These are phyloP conservation scores for Lochmaea capreae DNA, from an alignment of 2,888 invertebrate genomes.

Conservation along the genomic window DNA sequence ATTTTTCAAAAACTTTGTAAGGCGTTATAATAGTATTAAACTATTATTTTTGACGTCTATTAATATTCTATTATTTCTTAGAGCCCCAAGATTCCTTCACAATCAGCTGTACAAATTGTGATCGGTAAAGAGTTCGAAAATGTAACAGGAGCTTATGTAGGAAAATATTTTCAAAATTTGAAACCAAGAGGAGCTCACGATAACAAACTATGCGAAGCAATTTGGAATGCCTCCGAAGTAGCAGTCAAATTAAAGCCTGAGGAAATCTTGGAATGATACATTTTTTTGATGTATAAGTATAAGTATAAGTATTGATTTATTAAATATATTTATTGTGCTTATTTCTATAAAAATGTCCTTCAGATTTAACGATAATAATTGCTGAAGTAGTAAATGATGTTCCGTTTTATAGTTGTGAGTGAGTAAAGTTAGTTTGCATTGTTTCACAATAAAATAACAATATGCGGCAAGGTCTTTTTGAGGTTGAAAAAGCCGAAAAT, in stretches of 20 bases:
- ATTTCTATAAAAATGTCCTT: no score
- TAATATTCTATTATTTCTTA: conserved; percentile 19
- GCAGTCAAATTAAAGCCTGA: conserved; percentile 22
- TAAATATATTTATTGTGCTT: no score
- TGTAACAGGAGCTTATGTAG: conserved; percentile 24
- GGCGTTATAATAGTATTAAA: no score
- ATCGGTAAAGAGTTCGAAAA: conserved; percentile 26
- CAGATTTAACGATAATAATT: neutral
- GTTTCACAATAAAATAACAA: no score
- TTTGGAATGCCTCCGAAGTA: conserved; percentile 33
- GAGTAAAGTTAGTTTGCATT: no score
- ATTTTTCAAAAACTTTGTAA: no score
- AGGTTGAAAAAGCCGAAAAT: no score
- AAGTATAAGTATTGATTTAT: no score
- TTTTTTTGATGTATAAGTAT: neutral
- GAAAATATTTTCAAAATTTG: conserved; percentile 3
- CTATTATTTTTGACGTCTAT: no score
- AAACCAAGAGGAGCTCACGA: conserved; percentile 25
- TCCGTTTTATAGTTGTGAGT: no score
- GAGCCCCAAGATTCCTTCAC: conserved; percentile 12
- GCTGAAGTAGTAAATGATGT: no score
- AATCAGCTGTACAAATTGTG: conserved; percentile 29
- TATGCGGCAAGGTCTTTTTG: no score
- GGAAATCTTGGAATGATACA: conserved; percentile 26
- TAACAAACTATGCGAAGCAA: conserved; percentile 15